These are phyloP conservation scores for Aurelia coerulea DNA, from an alignment of 30 jellyfish, hydroid and myxozoan genomes.

Conservation along the genomic window DNA sequence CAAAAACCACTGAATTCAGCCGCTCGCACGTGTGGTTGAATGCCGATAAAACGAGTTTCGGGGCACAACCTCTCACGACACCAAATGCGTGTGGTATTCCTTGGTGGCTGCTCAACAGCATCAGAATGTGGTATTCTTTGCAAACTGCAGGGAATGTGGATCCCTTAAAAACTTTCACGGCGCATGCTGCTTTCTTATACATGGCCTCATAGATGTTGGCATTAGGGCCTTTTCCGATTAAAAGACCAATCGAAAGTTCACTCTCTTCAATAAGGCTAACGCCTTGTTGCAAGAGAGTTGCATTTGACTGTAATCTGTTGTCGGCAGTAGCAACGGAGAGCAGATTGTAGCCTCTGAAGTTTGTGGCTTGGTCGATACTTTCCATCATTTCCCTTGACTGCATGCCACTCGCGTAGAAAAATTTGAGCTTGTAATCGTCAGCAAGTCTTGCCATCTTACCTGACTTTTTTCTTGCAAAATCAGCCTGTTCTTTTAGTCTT, in stretches of 20 bases:
- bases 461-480: neutral
- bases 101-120: constrained; percentile 24
- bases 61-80: constrained; percentile 10
- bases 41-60: constrained; percentile 6
- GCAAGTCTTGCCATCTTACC: neutral
- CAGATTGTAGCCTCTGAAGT: constrained; percentile 4
- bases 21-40: neutral
- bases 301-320: constrained; percentile 13
- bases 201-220: constrained; percentile 8
- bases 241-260: neutral
- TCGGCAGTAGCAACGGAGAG: constrained; percentile 21
- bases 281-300: constrained; percentile 11
- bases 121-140: constrained; percentile 20
- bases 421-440: neutral
- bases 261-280: neutral
- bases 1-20: neutral
- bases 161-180: constrained; percentile 2
- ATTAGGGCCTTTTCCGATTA: constrained; percentile 17
- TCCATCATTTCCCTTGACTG: constrained; percentile 9
- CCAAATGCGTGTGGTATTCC: constrained; percentile 31
- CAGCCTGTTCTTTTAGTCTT: neutral
- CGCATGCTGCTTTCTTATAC: neutral
- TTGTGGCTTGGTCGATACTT: constrained; percentile 1
- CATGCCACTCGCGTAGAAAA: constrained; percentile 18
- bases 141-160: constrained; percentile 14